phyloP scores from a whole-genome alignment of 2,888 invertebrate genomes.

The Aporophyla nigra region DNA sequence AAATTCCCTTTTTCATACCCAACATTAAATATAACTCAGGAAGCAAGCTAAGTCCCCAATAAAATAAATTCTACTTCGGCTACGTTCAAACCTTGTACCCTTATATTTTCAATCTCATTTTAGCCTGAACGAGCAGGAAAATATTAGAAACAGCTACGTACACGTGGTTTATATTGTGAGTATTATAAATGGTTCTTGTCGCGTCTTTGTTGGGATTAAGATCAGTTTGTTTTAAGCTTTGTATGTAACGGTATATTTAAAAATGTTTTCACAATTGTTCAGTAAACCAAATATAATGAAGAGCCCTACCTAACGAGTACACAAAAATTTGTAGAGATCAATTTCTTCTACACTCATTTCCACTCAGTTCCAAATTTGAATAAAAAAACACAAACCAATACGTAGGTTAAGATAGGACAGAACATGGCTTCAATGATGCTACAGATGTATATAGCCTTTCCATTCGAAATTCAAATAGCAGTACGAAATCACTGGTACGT shows the following conservation, averaged over 20 bases:
- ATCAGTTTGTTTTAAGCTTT: not conserved
- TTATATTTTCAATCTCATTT: conserved; percentile 35
- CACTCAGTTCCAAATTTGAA: not conserved
- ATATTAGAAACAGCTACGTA: conserved; percentile 17
- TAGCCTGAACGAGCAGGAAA: not conserved
- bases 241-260: not conserved
- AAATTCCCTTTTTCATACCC: conserved; percentile 11
- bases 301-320: not conserved
- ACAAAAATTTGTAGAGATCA: not conserved
- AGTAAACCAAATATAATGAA: not conserved
- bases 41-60: conserved; percentile 16
- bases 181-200: not conserved
- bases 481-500: not conserved
- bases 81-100: not conserved
- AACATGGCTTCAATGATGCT: not conserved
- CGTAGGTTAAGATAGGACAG: not conserved
- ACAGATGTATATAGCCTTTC: not conserved
- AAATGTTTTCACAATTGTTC: not conserved
- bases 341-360: too few species aligned
- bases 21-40: conserved; percentile 31
- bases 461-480: conserved; percentile 5
- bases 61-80: conserved; percentile 31
- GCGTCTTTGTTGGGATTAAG: not conserved
- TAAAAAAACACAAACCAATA: not conserved
- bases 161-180: not conserved